Evolutionary conservation across 2,888 invertebrate species (phyloP).

Genomic region (Panzeria rudis): DNA sequence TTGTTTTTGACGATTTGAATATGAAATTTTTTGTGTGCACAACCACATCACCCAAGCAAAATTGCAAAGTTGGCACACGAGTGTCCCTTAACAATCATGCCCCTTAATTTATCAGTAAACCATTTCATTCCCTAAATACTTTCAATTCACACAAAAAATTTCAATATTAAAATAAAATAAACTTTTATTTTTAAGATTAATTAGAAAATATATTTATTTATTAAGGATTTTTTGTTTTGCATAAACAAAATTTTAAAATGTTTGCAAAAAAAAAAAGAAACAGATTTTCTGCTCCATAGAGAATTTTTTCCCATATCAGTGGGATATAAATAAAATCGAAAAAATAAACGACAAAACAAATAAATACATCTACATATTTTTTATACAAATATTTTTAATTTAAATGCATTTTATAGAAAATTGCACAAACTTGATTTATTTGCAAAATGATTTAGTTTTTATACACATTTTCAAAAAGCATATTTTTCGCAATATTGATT

Average conservation of each 20-base stretch:
- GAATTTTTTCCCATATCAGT: constrained; percentile 21
- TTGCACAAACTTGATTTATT: constrained; percentile 63
- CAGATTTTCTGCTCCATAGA: not conserved
- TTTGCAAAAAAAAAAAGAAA: not conserved
- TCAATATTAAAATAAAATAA: not conserved
- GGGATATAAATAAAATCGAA: constrained; percentile 33
- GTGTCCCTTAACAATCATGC: no score
- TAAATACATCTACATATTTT: not conserved
- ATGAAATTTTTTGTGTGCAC: no score
- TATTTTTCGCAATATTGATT: constrained; percentile 37
- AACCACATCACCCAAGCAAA: no score
- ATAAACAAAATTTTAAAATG: not conserved
- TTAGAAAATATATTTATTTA: constrained; percentile 38
- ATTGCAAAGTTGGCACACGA: constrained; percentile 2
- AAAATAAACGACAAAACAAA: constrained; percentile 39
- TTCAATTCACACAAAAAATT: not conserved
- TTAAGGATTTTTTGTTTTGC: not conserved
- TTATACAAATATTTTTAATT: constrained; percentile 31
- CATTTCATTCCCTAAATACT: not conserved
- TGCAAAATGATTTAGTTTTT: constrained; percentile 52
- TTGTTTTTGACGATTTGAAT: no score
- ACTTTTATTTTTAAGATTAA: constrained; percentile 46
- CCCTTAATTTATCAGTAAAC: no score
- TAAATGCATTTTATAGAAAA: constrained; percentile 50
- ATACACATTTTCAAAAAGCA: constrained; percentile 1